A percentile compares a stretch with the other conserved stretches of the same genome.
These are phyloP conservation scores for Bhutanitis thaidina DNA, from an alignment of 2,888 invertebrate species.

Conservation along the genomic window DNA sequence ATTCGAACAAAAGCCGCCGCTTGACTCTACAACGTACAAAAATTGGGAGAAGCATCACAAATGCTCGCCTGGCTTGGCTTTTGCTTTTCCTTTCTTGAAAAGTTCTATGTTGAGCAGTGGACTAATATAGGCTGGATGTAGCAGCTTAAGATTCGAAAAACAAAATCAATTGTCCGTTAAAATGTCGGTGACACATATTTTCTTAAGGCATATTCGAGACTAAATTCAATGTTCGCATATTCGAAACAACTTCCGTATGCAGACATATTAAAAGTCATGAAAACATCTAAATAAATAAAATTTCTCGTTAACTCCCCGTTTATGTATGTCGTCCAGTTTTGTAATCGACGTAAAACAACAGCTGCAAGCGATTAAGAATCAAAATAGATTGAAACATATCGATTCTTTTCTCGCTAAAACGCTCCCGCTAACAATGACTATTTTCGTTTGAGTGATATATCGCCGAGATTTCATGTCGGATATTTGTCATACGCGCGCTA, in stretches of 20 bases:
- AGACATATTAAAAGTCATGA: slow-evolving; percentile 8
- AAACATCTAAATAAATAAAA: slow-evolving; percentile 8
- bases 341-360: slow-evolving; percentile 26
- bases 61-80: no score
- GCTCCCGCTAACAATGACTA: slow-evolving; percentile 67
- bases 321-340: neutral
- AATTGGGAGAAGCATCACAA: no score
- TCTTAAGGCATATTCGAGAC: no score
- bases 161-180: no score
- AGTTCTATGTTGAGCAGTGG: no score
- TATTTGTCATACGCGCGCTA: slow-evolving; percentile 21
- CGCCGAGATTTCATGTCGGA: slow-evolving; percentile 42
- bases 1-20: no score
- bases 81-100: no score
- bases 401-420: slow-evolving; percentile 57
- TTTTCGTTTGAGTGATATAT: slow-evolving; percentile 70
- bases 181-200: no score
- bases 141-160: no score
- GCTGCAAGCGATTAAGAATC: slow-evolving; percentile 45
- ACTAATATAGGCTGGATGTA: no score
- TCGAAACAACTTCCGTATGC: neutral
- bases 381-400: slow-evolving; percentile 53
- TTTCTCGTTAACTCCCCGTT: neutral
- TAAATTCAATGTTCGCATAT: no score
- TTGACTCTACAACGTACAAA: no score